Conservation (phyloP, 1,140 invertebrate species). For the Psix sp. region DNA sequence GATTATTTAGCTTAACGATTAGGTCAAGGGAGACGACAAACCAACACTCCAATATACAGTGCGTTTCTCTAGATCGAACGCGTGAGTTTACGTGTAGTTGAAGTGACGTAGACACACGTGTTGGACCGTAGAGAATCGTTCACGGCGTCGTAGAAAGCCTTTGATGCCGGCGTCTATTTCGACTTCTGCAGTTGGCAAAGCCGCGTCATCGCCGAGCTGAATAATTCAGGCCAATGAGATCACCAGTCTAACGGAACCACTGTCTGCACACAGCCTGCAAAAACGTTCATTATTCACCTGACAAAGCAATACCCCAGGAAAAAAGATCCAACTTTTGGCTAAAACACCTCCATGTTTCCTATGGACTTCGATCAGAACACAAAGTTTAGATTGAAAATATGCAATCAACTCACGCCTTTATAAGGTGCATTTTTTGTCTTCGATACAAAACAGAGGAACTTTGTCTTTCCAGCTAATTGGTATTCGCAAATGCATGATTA, state of each 20-base stretch:
- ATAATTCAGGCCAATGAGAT: slow-evolving; percentile 34
- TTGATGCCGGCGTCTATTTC: slow-evolving; percentile 32
- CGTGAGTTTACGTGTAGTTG: slow-evolving; percentile 77
- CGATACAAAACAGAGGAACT: too few relatives aligned
- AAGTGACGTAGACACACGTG: slow-evolving; percentile 76
- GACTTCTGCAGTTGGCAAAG: slow-evolving; percentile 31
- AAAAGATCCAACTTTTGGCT: not conserved
- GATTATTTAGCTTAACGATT: slow-evolving; percentile 18
- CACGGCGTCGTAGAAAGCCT: slow-evolving; percentile 23
- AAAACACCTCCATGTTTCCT: too few relatives aligned
- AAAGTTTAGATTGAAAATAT: too few relatives aligned
- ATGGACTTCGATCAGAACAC: too few relatives aligned
- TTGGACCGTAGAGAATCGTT: slow-evolving; percentile 75
- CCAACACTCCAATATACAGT: slow-evolving; percentile 4
- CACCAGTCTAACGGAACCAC: slow-evolving; percentile 19
- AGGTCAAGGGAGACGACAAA: slow-evolving; percentile 5
- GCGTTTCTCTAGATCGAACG: slow-evolving; percentile 75
- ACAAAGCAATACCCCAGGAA: slow-evolving; percentile 3
- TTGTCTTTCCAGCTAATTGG: too few relatives aligned
- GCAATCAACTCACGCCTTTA: too few relatives aligned
- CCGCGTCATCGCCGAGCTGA: slow-evolving; percentile 11
- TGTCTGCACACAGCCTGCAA: not conserved
- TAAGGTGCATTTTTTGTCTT: too few relatives aligned
- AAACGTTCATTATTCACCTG: slow-evolving; percentile 10
- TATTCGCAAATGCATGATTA: too few relatives aligned